Conservation (phyloP, 2,797 vertebrate genomes). For the Protonibea diacanthus region DNA sequence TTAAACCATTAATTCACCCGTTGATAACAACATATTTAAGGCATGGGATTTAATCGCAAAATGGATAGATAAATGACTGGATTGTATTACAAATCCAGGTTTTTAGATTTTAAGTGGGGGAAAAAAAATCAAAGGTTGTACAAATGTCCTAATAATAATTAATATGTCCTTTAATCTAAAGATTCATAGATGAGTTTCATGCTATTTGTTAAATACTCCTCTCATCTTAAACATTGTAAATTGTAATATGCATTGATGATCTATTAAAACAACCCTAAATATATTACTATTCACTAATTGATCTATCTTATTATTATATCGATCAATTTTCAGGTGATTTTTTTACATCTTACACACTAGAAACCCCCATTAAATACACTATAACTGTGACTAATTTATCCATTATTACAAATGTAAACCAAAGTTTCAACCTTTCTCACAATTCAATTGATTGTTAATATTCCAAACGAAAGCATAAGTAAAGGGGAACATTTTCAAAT, state of each 20-base stretch:
- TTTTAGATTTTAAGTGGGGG: neutral
- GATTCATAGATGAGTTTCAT: neutral
- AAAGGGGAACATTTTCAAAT: neutral
- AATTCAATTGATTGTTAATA: neutral
- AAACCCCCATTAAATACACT: no score
- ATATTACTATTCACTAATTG: neutral
- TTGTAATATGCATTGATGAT: no score
- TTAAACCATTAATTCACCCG: neutral
- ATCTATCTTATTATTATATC: no score
- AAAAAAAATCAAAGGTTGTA: neutral
- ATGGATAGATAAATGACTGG: neutral
- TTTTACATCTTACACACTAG: no score
- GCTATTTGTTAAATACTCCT: no score
- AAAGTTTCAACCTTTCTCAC: neutral
- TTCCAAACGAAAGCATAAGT: neutral
- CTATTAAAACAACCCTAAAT: no score
- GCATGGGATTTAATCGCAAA: neutral
- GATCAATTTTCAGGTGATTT: no score
- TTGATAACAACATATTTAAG: neutral
- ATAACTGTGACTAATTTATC: no score
- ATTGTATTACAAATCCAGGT: neutral
- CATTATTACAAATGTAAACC: no score
- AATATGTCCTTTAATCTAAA: neutral
- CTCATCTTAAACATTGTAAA: no score
- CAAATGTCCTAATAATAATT: neutral